Evolutionary conservation across 2,113 vertebrate genomes (phyloP).

Genomic region (Neopipo cinnamomea): DNA sequence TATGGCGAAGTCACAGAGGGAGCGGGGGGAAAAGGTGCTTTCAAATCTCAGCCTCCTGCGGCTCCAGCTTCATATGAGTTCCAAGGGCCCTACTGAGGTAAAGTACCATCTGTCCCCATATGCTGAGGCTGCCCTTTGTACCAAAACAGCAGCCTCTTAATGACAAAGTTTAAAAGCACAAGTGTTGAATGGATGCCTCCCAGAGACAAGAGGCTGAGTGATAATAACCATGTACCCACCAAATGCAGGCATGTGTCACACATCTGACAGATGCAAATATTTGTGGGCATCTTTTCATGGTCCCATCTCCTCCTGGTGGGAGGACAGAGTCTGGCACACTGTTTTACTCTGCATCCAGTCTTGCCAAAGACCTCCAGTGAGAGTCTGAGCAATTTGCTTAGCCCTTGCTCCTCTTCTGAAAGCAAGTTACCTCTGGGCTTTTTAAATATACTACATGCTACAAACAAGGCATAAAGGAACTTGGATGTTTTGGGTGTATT

Average conservation of each 20-base stretch:
- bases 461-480: too few relatives aligned
- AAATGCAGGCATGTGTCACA: background rate
- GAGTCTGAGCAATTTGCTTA: rapidly evolving
- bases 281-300: rapidly evolving
- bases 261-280: rapidly evolving
- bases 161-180: background rate
- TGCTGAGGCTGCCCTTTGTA: background rate
- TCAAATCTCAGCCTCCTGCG: background rate
- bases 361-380: rapidly evolving
- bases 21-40: background rate
- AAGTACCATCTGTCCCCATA: background rate
- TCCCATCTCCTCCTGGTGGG: background rate
- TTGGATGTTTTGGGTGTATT: background rate
- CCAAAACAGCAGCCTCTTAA: background rate
- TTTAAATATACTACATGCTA: background rate
- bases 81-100: slow-evolving; percentile 14
- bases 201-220: rapidly evolving
- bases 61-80: background rate
- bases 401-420: background rate
- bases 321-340: background rate
- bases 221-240: rapidly evolving
- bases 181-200: background rate
- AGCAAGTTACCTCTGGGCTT: background rate
- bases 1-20: background rate
- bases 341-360: too few relatives aligned